Evolutionary conservation across 2,797 vertebrate genomes (phyloP), one percentile per base, ranked within the genome.

Genomic region (Streptopelia turtur): DNA sequence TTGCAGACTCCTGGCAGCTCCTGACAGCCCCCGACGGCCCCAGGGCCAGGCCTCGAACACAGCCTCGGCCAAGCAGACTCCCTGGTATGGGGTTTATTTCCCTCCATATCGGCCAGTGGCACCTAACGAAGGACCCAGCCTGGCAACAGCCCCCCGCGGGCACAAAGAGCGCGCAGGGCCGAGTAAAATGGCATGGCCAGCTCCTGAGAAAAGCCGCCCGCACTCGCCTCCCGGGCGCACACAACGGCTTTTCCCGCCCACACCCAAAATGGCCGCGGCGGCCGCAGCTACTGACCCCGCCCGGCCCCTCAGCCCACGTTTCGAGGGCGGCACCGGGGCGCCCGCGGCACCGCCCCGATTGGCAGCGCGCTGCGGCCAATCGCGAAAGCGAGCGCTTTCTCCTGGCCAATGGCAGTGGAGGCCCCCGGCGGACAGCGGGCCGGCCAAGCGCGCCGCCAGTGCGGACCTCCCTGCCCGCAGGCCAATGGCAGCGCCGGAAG

Each of bases 331-430:
- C 45, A 22, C 55, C 49, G 10, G 20, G 23, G 20, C 16, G 16
- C 52, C 47, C 27, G 15, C 63, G 43, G 45, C 60, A 1, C 64
- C 64, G 1, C 57, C 33, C 28, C 12, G 85, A 95, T 61, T 74
- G 95, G 86, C 95, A 74, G 87, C 49, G 31, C 11, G 8, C 50
- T 60, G 35, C 24, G 78, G 47, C 96, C 95, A 97, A 95, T 95
- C 4, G 78, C 43, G 79, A 2, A 25, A 52, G 50, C 4, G 82
- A 83, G 79, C 89, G 93, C 88, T 81, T 87, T 12, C 69, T 41
- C 21, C 41, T 31, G 69, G 65, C 95, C 93, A 94, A 94, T 95
- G 81, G 84, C 68, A 71, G 77, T 15, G 61, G 49, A 28, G 47
- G 13, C 24, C 37, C 10, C 65, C 57, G 50, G n/a, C 86, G 47